Percentiles rank a stretch among this genome's conserved stretches.
These are phyloP conservation scores for Ectropis crepuscularia DNA, from an alignment of 2,888 invertebrate species.

Conservation along the genomic window DNA sequence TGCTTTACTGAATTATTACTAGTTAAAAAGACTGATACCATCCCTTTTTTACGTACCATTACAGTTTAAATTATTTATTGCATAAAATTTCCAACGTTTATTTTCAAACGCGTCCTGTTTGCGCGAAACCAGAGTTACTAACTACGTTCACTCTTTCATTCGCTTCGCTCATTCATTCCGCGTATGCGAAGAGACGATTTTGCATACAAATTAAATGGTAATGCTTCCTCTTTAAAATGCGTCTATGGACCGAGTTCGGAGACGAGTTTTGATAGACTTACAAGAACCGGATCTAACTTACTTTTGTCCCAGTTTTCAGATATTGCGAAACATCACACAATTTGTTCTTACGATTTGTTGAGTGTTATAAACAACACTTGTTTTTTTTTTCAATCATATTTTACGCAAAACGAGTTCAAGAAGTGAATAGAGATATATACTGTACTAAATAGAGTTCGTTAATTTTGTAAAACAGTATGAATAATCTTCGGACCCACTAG, in stretches of 20 bases:
- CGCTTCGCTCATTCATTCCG: slow-evolving; percentile 14
- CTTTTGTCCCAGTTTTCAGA: neutral
- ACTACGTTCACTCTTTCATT: slow-evolving; percentile 13
- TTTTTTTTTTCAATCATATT: no score
- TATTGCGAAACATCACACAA: neutral
- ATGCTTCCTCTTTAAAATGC: slow-evolving; percentile 23
- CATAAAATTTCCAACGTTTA: slow-evolving; percentile 2
- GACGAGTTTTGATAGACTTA: slow-evolving; percentile 10
- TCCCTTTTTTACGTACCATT: no score
- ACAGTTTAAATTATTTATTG: neutral
- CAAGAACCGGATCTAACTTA: neutral
- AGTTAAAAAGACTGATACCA: no score
- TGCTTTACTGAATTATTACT: no score
- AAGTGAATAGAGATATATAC: no score
- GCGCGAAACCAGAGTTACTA: slow-evolving; percentile 11
- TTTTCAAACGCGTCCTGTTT: slow-evolving; percentile 4
- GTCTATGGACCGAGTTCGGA: slow-evolving; percentile 15
- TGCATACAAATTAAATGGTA: slow-evolving; percentile 30
- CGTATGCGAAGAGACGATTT: slow-evolving; percentile 24
- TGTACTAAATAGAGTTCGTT: no score
- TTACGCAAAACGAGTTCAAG: no score
- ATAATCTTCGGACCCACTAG: no score
- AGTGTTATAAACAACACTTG: no score
- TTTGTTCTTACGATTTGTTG: neutral
- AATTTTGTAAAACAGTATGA: no score